Percentiles rank a stretch among this genome's conserved stretches.
Conservation (phyloP, 2,888 invertebrate genomes). For the Tetrapedia diversipes region DNA sequence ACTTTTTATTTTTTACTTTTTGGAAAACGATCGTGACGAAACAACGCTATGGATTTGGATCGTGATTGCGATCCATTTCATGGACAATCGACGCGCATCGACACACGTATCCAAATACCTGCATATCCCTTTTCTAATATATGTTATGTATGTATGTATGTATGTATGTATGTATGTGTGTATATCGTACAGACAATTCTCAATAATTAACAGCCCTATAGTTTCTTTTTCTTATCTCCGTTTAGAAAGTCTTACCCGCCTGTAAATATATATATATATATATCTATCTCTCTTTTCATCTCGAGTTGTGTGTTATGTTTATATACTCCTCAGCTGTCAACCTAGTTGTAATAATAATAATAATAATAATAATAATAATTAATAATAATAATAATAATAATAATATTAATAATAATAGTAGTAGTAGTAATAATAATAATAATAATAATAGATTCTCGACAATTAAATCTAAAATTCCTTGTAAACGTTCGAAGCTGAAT, state of each 20-base stretch:
- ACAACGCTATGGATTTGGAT: slow-evolving; percentile 25
- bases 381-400: neutral
- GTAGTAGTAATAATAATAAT: neutral
- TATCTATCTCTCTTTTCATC: too few relatives aligned
- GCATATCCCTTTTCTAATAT: slow-evolving; percentile 19
- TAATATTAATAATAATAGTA: neutral
- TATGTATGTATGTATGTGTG: too few relatives aligned
- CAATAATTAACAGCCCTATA: slow-evolving; percentile 44
- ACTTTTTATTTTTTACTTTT: neutral
- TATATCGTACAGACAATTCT: slow-evolving; percentile 32
- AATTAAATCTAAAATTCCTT: slow-evolving; percentile 49
- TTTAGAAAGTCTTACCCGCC: slow-evolving; percentile 43
- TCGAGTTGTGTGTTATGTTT: too few relatives aligned
- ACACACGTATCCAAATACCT: slow-evolving; percentile 36
- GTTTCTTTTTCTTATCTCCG: slow-evolving; percentile 28
- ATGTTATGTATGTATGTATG: slow-evolving; percentile 2
- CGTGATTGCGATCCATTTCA: neutral
- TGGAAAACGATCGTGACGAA: slow-evolving; percentile 15
- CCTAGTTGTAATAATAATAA: slow-evolving; percentile 8
- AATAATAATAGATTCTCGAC: slow-evolving; percentile 20
- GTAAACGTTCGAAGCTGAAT: slow-evolving; percentile 48
- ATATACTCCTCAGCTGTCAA: slow-evolving; percentile 1
- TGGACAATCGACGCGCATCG: slow-evolving; percentile 32
- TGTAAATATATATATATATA: slow-evolving; percentile 42
- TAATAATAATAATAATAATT: neutral